These are phyloP conservation scores for Drosophila neutralis DNA, from an alignment of 2,888 invertebrate genomes.

Conservation along the genomic window DNA sequence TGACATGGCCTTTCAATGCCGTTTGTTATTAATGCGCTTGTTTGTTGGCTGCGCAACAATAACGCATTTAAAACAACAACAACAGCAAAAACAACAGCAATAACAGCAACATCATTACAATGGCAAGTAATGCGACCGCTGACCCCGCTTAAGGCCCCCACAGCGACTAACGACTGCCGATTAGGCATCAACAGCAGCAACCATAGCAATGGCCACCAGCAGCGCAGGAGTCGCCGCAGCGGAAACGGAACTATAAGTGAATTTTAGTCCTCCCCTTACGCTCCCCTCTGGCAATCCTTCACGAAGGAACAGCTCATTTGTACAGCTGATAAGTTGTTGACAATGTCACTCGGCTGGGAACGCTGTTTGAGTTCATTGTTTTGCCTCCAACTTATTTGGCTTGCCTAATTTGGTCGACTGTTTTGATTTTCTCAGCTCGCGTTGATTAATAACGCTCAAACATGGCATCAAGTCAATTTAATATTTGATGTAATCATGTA, in stretches of 20 bases:
- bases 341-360: constrained; percentile 51
- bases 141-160: constrained; percentile 42
- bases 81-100: constrained; percentile 13
- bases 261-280: constrained; percentile 25
- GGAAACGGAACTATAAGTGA: constrained; percentile 58
- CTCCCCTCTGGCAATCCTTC: constrained; percentile 4
- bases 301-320: constrained; percentile 49
- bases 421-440: constrained; percentile 39
- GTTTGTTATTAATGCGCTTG: constrained; percentile 77
- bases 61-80: constrained; percentile 74
- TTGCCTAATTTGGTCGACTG: constrained; percentile 52
- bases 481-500: constrained; percentile 28
- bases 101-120: constrained; percentile 54
- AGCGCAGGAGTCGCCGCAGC: constrained; percentile 35
- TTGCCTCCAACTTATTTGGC: constrained; percentile 30
- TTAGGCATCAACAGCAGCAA: constrained; percentile 49
- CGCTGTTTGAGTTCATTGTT: constrained; percentile 47
- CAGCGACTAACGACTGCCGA: constrained; percentile 66
- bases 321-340: constrained; percentile 63
- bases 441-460: constrained; percentile 48
- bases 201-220: constrained; percentile 46
- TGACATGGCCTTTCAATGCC: constrained; percentile 74
- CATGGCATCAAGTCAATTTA: constrained; percentile 12
- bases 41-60: constrained; percentile 68
- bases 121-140: constrained; percentile 52